Base-by-base conservation (phyloP, 2,888 invertebrate genomes). In the Mimas tiliae region DNA sequence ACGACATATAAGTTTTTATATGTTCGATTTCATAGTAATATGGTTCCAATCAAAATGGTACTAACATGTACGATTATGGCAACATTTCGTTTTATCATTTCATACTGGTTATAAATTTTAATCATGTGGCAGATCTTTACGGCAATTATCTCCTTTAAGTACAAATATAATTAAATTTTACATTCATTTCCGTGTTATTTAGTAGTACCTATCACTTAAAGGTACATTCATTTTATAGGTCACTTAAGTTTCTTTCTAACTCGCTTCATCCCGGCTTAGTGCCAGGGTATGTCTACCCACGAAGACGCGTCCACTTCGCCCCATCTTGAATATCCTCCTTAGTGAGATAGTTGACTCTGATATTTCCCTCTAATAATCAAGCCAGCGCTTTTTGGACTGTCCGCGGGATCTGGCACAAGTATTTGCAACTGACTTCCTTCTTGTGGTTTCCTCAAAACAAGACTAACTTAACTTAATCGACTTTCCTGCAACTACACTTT, bases 71-170 rank as follows among this genome's bases (percentile, higher is more conserved):
- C 11, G 38, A 38, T 55, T 50, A 19, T 9, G 16, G 55, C 16
- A 55, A 38, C 34, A 38, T 16, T 55, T 38, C 8, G 55, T 55
- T 55, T 55, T 38, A 55, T 38, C 14, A 38, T 38, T 33, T 33
- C 53, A 38, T 55, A 4, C 16, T 14, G 55, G 38, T 38, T 55
- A 38, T 55, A 55, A 55, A 55, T 38, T 34, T n/a, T 55, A 55
- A 55, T 55, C 55, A 38, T 38, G 16, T 16, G 8, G 55, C 34
- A 38, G 38, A 55, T 55, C 55, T 55, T 55, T 55, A 55, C 55
- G 45, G 62, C 47, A 45, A 62, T 62, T 47, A 62, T 19, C 45
- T 45, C 27, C 21, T 62, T 48, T 27, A 62, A 62, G 62, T 62
- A 48, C 47, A 42, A 21, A 48, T 27, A 62, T 62, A 47, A 47